Conservation (phyloP, 2,113 vertebrate species). For the Cyprinodon variegatus region DNA sequence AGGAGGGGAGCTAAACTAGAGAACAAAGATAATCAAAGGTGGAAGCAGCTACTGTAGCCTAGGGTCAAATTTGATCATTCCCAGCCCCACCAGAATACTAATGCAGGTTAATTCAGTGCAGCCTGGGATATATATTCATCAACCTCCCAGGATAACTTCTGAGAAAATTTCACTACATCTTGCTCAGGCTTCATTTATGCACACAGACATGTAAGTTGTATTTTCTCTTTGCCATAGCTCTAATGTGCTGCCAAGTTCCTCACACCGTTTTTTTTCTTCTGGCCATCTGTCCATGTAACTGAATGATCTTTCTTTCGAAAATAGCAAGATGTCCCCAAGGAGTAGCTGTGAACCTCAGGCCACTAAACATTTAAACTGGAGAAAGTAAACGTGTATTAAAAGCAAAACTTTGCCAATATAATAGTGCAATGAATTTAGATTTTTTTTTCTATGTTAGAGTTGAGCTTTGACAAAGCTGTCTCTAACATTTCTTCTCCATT, state of each 20-base stretch:
- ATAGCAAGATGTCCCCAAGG: neutral
- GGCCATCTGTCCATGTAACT: neutral
- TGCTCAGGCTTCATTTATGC: neutral
- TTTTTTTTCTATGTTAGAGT: neutral
- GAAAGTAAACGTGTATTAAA: neutral
- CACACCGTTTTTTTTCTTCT: neutral
- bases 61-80: neutral
- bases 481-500: neutral
- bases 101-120: neutral
- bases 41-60: neutral
- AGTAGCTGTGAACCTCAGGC: neutral
- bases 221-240: neutral
- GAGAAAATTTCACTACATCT: neutral
- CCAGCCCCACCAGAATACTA: neutral
- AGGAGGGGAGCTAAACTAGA: neutral
- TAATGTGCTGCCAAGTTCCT: neutral
- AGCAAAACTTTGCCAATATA: neutral
- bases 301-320: neutral
- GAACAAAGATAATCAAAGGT: neutral
- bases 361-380: neutral
- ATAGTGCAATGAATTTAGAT: neutral
- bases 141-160: neutral
- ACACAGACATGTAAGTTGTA: too few relatives aligned
- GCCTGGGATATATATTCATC: neutral
- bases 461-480: neutral